Percentiles rank a stretch among this genome's conserved stretches.
phyloP scores from a whole-genome alignment of 2,113 vertebrate genomes.

The Trichomycterus rosablanca region DNA sequence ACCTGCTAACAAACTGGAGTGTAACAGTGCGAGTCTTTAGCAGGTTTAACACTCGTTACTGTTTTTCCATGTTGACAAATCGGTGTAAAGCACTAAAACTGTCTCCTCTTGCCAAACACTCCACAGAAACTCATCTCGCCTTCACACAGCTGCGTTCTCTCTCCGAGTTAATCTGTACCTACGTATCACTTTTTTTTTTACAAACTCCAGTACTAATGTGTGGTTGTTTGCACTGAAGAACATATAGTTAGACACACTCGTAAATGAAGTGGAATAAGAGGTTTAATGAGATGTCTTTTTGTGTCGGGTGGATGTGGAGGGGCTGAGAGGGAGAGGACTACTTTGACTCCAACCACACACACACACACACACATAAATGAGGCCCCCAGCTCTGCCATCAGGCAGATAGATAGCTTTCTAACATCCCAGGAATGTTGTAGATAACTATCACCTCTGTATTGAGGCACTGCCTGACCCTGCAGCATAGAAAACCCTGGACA shows the following conservation, averaged over 20 bases:
- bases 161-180: slow-evolving; percentile 46
- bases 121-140: slow-evolving; percentile 45
- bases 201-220: slow-evolving; percentile 65
- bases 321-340: neutral
- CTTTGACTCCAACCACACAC: slow-evolving; percentile 17
- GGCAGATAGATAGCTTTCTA: slow-evolving; percentile 67
- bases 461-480: slow-evolving; percentile 71
- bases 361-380: slow-evolving; percentile 24
- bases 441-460: slow-evolving; percentile 81
- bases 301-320: slow-evolving; percentile 11
- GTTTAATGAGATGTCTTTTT: slow-evolving; percentile 65
- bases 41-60: slow-evolving; percentile 59
- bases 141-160: slow-evolving; percentile 63
- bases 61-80: slow-evolving; percentile 11
- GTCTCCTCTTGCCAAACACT: slow-evolving; percentile 11
- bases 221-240: slow-evolving; percentile 64
- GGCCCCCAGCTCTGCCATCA: slow-evolving; percentile 62
- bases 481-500: slow-evolving; percentile 48
- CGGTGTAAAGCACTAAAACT: slow-evolving; percentile 21
- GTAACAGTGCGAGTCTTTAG: slow-evolving; percentile 67
- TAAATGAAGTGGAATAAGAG: slow-evolving; percentile 76
- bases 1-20: slow-evolving; percentile 70
- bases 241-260: slow-evolving; percentile 69
- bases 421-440: slow-evolving; percentile 89
- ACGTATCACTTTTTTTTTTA: slow-evolving; percentile 54